Conservation (phyloP, 2,888 invertebrate species). For the Cantharis rufa region DNA sequence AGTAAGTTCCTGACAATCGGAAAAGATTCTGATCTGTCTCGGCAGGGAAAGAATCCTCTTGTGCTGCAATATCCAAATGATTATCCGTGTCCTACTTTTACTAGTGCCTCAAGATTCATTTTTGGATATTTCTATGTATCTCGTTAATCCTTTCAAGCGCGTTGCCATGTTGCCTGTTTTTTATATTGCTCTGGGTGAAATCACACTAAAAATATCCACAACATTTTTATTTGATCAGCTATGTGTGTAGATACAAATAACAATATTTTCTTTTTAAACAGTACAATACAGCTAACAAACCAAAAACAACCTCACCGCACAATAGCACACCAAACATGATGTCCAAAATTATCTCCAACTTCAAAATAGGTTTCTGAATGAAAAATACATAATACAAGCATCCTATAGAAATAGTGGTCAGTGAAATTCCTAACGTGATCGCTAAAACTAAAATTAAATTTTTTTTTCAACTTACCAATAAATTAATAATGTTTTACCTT, state of each 20-base stretch:
- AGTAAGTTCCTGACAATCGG: no score
- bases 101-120: no score
- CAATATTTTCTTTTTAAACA: slow-evolving; percentile 34
- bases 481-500: slow-evolving; percentile 29
- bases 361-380: slow-evolving; percentile 39
- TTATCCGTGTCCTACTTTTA: no score
- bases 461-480: neutral
- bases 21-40: no score
- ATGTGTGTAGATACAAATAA: neutral
- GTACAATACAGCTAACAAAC: slow-evolving; percentile 36
- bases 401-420: slow-evolving; percentile 33
- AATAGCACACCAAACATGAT: slow-evolving; percentile 36
- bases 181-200: neutral
- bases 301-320: slow-evolving; percentile 35
- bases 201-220: neutral
- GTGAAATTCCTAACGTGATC: slow-evolving; percentile 33
- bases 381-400: slow-evolving; percentile 38
- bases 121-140: no score
- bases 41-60: no score
- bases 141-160: no score
- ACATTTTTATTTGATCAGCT: slow-evolving; percentile 2
- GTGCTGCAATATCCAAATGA: no score
- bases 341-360: slow-evolving; percentile 40
- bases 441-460: slow-evolving; percentile 34
- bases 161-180: no score